Conservation (phyloP, 2,113 vertebrate genomes). For the Ellobius talpinus region DNA sequence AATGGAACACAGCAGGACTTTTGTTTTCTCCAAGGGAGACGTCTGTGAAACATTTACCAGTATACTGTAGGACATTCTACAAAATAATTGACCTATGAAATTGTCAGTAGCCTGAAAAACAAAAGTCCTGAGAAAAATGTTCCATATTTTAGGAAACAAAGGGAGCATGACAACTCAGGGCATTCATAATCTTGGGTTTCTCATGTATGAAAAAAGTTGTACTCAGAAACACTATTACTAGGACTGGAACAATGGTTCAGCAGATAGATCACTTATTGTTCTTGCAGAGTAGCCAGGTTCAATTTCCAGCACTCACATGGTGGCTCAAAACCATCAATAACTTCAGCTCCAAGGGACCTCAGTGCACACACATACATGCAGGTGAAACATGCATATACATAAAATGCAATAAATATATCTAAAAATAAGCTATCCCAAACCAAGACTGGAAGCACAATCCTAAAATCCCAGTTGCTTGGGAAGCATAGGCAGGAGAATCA, state of each 20-base stretch:
- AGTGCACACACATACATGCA: neutral
- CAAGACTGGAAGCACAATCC: neutral
- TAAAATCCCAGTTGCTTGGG: neutral
- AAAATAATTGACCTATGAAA: conserved; percentile 44
- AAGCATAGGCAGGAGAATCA: neutral
- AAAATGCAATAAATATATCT: neutral
- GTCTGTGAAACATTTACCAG: conserved; percentile 50
- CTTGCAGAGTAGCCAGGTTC: neutral
- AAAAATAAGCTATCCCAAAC: neutral
- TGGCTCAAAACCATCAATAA: neutral
- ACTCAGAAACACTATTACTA: neutral
- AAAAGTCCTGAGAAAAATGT: conserved; percentile 27
- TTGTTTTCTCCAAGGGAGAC: neutral
- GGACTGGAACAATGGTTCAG: neutral
- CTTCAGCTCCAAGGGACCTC: neutral
- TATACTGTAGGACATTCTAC: neutral
- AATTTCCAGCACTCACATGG: neutral
- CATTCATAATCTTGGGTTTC: neutral
- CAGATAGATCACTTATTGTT: neutral
- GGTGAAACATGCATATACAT: neutral
- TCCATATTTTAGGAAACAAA: conserved; percentile 23
- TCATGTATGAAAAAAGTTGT: neutral
- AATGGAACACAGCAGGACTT: conserved; percentile 1
- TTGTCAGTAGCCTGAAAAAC: conserved; percentile 14
- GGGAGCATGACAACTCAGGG: neutral